A percentile compares a stretch with the other conserved stretches of the same genome.
These are phyloP conservation scores for Heliconius cydno DNA, from an alignment of 2,888 invertebrate genomes.

Conservation along the genomic window DNA sequence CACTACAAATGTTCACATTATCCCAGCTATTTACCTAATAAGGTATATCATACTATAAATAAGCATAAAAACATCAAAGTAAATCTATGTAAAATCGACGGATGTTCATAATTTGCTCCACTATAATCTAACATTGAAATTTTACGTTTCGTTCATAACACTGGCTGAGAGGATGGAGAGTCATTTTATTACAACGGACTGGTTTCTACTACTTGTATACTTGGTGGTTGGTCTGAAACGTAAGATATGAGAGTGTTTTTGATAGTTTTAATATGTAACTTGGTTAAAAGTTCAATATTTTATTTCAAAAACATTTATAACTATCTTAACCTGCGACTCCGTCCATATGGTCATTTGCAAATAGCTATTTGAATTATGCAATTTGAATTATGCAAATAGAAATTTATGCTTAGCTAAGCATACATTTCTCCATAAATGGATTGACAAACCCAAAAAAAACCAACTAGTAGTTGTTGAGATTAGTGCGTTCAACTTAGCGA, in stretches of 20 bases:
- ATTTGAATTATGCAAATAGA: too few species aligned
- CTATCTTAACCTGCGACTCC: too few species aligned
- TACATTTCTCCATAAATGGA: too few species aligned
- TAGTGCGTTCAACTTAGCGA: too few species aligned
- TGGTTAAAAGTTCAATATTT: background rate
- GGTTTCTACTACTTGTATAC: constrained; percentile 44
- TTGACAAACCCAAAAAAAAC: too few species aligned
- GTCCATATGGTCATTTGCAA: too few species aligned
- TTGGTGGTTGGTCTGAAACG: constrained; percentile 21
- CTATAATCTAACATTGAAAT: constrained; percentile 28
- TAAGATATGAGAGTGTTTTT: background rate
- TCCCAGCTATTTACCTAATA: background rate
- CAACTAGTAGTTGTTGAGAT: too few species aligned
- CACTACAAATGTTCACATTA: too few species aligned
- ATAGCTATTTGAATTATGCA: too few species aligned
- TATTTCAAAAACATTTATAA: too few species aligned
- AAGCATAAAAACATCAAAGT: background rate
- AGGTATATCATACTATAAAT: constrained; percentile 9
- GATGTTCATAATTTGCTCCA: constrained; percentile 34
- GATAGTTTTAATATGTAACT: background rate
- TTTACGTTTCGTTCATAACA: constrained; percentile 39
- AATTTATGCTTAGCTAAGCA: too few species aligned
- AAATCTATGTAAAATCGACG: constrained; percentile 27
- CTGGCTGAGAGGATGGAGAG: constrained; percentile 43
- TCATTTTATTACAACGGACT: constrained; percentile 49